Evolutionary conservation across 2,113 vertebrate species (phyloP).

Genomic region (Rhipidura dahli): DNA sequence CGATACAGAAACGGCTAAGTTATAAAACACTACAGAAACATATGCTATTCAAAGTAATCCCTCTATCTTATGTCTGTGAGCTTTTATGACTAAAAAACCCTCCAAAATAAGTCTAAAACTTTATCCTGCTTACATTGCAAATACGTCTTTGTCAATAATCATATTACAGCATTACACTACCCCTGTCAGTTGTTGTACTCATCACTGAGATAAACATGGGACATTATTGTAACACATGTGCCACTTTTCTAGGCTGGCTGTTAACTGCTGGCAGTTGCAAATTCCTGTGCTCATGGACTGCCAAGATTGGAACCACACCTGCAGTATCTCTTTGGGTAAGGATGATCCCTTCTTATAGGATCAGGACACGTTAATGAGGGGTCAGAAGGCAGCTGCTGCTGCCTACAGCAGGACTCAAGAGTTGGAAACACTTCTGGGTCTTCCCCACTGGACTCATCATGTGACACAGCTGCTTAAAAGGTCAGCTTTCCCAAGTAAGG

Average conservation of each 20-base stretch:
- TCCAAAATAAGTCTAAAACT: neutral
- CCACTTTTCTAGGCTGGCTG: neutral
- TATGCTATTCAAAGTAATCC: neutral
- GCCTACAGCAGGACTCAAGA: neutral
- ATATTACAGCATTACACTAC: neutral
- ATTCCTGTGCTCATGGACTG: neutral
- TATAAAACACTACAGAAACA: neutral
- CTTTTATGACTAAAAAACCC: rapidly evolving
- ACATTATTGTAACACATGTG: neutral
- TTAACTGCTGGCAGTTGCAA: neutral
- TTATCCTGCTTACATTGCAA: neutral
- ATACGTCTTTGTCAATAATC: neutral
- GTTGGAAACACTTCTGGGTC: neutral
- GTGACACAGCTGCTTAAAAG: neutral
- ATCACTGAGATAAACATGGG: neutral
- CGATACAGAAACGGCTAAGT: neutral
- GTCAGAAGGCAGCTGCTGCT: neutral
- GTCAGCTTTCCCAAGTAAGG: neutral
- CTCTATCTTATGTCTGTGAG: neutral
- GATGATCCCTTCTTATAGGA: neutral
- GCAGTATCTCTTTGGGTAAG: neutral
- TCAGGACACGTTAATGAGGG: neutral
- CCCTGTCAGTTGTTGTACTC: neutral
- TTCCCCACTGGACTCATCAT: neutral
- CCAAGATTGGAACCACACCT: rapidly evolving